These are phyloP conservation scores for Gastrophryne carolinensis DNA, from an alignment of 2,797 vertebrate genomes.

Conservation along the genomic window DNA sequence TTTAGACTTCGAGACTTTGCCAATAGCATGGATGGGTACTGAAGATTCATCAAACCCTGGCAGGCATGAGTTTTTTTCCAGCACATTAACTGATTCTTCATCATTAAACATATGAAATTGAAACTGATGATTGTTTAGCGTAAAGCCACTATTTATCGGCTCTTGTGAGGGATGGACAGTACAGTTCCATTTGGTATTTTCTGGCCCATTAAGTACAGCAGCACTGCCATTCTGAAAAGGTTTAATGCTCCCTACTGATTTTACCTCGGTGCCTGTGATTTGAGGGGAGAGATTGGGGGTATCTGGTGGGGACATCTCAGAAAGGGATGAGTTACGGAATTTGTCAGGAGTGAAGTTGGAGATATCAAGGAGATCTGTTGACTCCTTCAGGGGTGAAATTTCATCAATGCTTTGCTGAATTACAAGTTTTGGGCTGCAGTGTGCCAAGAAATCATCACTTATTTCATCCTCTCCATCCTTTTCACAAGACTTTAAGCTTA, in stretches of 20 bases:
- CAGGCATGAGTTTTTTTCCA: constrained; percentile 80
- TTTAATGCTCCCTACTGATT: constrained; percentile 80
- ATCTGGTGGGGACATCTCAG: constrained; percentile 94
- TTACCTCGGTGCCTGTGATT: constrained; percentile 85
- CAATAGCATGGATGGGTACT: constrained; percentile 75
- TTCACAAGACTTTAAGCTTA: constrained; percentile 94
- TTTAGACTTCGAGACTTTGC: constrained; percentile 89
- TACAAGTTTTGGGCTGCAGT: constrained; percentile 97
- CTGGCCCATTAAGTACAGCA: constrained; percentile 73
- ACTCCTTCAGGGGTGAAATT: constrained; percentile 93
- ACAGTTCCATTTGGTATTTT: constrained; percentile 92
- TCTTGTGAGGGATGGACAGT: constrained; percentile 82
- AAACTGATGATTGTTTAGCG: constrained; percentile 88
- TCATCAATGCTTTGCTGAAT: constrained; percentile 97
- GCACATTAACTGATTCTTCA: constrained; percentile 81
- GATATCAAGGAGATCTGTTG: constrained; percentile 96
- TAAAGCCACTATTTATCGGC: constrained; percentile 78
- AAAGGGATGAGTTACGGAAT: constrained; percentile 95
- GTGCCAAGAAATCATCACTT: constrained; percentile 93
- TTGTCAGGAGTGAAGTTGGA: constrained; percentile 99
- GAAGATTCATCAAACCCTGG: constrained; percentile 83
- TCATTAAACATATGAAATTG: constrained; percentile 92
- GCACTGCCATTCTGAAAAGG: constrained; percentile 84
- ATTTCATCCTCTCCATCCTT: constrained; percentile 93
- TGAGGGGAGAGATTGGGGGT: constrained; percentile 96